Evolutionary conservation across 2,888 invertebrate species (phyloP).

Genomic region (Choristoneura rosaceana): DNA sequence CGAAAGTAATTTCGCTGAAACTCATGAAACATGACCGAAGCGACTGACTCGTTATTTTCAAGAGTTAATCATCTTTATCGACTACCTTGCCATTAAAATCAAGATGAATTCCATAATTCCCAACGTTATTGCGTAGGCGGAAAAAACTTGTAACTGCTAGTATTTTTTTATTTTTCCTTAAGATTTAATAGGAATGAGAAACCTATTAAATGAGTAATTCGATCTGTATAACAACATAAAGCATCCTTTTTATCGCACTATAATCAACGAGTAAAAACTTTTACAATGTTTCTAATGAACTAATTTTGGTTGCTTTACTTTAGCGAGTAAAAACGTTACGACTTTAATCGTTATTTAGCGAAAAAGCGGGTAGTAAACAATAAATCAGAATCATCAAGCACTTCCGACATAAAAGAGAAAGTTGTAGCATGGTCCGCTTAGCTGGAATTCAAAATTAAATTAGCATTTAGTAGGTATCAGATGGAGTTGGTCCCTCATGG

Average conservation of each 20-base stretch:
- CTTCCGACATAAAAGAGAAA: constrained; percentile 53
- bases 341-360: background rate
- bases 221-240: background rate
- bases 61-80: constrained; percentile 63
- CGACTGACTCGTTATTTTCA: constrained; percentile 58
- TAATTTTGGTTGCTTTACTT: background rate
- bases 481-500: constrained; percentile 67
- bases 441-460: constrained; percentile 67
- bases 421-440: constrained; percentile 56
- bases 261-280: constrained; percentile 17
- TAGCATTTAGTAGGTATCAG: constrained; percentile 74
- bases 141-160: constrained; percentile 19
- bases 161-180: constrained; percentile 14
- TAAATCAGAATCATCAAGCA: constrained; percentile 38
- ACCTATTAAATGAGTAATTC: constrained; percentile 6
- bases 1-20: constrained; percentile 57
- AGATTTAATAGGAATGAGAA: constrained; percentile 4
- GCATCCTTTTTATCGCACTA: constrained; percentile 7
- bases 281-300: constrained; percentile 12
- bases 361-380: constrained; percentile 28
- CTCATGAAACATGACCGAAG: constrained; percentile 61
- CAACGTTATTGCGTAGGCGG: constrained; percentile 26
- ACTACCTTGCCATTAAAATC: constrained; percentile 52
- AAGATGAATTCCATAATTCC: constrained; percentile 55
- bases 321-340: background rate